Base-by-base conservation (phyloP, 2,888 invertebrate species). In the Thalpophila matura region DNA sequence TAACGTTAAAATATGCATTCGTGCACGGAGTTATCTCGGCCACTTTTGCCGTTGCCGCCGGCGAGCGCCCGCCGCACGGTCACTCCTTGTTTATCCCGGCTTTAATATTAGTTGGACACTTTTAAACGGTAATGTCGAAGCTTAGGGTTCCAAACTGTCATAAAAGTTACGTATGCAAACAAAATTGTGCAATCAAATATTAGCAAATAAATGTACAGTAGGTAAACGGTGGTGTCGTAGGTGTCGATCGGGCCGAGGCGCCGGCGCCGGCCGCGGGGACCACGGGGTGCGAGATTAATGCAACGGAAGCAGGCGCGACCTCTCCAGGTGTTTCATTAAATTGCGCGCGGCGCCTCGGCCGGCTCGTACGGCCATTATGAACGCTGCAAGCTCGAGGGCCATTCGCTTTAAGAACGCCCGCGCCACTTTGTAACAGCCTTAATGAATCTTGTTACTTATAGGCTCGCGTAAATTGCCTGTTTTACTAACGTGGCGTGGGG, bases 361-460 rank as follows among this genome's bases (percentile, higher is more conserved):
- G 85, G 86, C 90, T 91, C 91, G 89, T 89, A 91, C 90, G 90
- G 86, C 91, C 91, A 92, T 95, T 94, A 94, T 93, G 93, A 93
- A 89, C 84, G 92, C 90, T 91, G 93, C 92, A 91, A 91, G 90
- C 94, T 94, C 89, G 90, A 94, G 94, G 89, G 94, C 93, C 93
- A 94, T 94, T 94, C 94, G 92, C 93, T 94, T 93, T 93, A 94
- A 94, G 94, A 94, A 93, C 93, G 92, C 88, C 90, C 85, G 92
- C 89, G 91, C 93, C 91, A 95, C 94, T 95, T 94, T 94, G 94
- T 94, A 94, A 94, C 92, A 86, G 88, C 90, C 90, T 92, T 95
- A 95, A 95, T 94, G 93, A 95, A 95, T 94, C 93, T 93, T 90
- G 94, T 94, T 94, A 94, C 94, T 95, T 93, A 94, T 93, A 94